Evolutionary conservation across 2,113 vertebrate species (phyloP).

Genomic region (Corythornis cristatus): DNA sequence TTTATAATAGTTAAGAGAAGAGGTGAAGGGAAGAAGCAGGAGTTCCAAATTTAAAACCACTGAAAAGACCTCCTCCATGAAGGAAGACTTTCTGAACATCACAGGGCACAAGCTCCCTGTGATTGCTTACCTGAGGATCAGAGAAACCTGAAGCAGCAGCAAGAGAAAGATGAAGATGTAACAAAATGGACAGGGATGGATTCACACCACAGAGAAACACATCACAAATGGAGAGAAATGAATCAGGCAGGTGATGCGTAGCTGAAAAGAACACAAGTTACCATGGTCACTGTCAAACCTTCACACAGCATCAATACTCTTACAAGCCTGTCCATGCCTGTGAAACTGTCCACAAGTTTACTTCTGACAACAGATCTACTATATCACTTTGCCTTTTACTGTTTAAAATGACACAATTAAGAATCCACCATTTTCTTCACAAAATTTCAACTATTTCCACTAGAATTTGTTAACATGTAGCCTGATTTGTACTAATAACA

Average conservation of each 20-base stretch:
- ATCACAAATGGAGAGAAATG: slow-evolving; percentile 78
- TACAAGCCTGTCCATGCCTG: neutral
- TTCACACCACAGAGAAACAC: slow-evolving; percentile 79
- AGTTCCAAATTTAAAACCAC: neutral
- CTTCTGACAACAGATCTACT: neutral
- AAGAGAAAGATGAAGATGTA: slow-evolving; percentile 76
- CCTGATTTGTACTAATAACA: neutral
- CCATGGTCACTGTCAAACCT: slow-evolving; percentile 51
- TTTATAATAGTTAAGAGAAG: neutral
- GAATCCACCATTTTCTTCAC: neutral
- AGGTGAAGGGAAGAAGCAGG: neutral
- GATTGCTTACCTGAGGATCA: slow-evolving; percentile 68
- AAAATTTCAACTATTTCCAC: neutral
- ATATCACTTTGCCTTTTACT: neutral
- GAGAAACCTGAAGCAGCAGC: slow-evolving; percentile 73
- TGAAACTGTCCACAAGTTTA: neutral
- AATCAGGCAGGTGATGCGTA: slow-evolving; percentile 70
- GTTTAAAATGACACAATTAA: neutral
- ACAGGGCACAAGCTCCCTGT: neutral
- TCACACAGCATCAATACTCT: slow-evolving; percentile 29
- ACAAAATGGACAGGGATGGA: slow-evolving; percentile 76
- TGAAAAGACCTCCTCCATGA: neutral
- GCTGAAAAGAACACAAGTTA: slow-evolving; percentile 79
- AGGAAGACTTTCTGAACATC: neutral
- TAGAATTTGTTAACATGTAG: neutral